Conservation (phyloP, 2,888 invertebrate genomes). For the Gryllus longicercus region DNA sequence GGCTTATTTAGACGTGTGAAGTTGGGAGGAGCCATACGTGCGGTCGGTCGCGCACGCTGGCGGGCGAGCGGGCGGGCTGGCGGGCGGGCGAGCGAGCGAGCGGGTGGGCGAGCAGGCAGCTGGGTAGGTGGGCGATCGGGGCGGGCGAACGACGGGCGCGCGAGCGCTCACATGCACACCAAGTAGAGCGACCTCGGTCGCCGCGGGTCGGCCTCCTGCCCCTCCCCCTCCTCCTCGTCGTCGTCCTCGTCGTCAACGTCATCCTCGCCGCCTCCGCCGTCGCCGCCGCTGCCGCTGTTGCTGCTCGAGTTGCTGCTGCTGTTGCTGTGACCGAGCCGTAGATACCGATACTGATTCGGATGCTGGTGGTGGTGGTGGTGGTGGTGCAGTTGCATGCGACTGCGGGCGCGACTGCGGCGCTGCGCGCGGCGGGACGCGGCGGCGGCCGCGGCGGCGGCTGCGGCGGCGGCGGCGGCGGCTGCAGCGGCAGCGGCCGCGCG, state of each 20-base stretch:
- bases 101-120: neutral
- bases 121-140: neutral
- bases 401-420: slow-evolving; percentile 22
- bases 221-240: neutral
- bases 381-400: neutral
- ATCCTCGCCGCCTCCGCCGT: neutral
- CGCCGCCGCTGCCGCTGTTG: too few species aligned
- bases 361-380: too few species aligned
- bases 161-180: neutral
- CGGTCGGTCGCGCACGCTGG: too few species aligned
- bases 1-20: too few species aligned
- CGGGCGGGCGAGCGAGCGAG: too few species aligned
- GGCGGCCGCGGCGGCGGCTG: neutral
- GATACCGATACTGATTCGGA: neutral
- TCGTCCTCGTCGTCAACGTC: neutral
- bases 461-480: too few species aligned
- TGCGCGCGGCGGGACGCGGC: slow-evolving; percentile 8
- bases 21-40: too few species aligned
- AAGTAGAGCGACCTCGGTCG: neutral
- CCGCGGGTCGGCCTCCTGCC: neutral
- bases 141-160: neutral
- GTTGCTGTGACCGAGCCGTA: neutral
- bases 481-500: slow-evolving; percentile 3
- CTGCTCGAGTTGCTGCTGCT: neutral
- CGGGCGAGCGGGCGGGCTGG: too few species aligned